These are phyloP conservation scores for Oenanthe oenanthe DNA, from an alignment of 2,113 vertebrate genomes.

Conservation along the genomic window DNA sequence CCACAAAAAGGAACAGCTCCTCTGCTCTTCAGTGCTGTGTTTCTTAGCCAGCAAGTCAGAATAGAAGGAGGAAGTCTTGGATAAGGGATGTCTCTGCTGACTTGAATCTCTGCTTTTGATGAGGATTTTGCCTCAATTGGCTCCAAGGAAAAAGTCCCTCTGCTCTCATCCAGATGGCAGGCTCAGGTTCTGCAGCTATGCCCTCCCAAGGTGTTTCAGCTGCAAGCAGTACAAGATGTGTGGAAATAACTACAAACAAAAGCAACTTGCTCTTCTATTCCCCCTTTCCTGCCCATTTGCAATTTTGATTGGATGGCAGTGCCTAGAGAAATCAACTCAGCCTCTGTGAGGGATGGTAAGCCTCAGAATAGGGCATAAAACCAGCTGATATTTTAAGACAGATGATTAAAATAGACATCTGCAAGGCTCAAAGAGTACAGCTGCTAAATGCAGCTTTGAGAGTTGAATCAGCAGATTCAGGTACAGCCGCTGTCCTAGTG, in stretches of 20 bases:
- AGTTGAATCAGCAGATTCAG: slow-evolving; percentile 65
- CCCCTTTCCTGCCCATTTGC: slow-evolving; percentile 41
- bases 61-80: slow-evolving; percentile 39
- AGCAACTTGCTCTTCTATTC: background rate
- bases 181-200: background rate
- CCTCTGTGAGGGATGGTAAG: slow-evolving; percentile 23
- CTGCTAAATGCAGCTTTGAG: slow-evolving; percentile 48
- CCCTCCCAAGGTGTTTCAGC: background rate
- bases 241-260: slow-evolving; percentile 25
- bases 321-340: slow-evolving; percentile 47
- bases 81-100: slow-evolving; percentile 10
- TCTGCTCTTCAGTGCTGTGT: background rate
- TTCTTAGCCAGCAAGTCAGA: slow-evolving; percentile 43
- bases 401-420: slow-evolving; percentile 63
- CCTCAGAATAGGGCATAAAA: slow-evolving; percentile 32
- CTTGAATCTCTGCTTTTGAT: slow-evolving; percentile 37
- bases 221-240: background rate
- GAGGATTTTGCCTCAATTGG: background rate
- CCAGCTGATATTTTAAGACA: slow-evolving; percentile 61
- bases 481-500: background rate
- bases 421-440: slow-evolving; percentile 43
- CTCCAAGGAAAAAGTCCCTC: background rate
- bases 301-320: slow-evolving; percentile 22
- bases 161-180: background rate
- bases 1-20: background rate